Base-by-base conservation (phyloP, 2,797 vertebrate species). In the Macroramphosus scolopax region DNA sequence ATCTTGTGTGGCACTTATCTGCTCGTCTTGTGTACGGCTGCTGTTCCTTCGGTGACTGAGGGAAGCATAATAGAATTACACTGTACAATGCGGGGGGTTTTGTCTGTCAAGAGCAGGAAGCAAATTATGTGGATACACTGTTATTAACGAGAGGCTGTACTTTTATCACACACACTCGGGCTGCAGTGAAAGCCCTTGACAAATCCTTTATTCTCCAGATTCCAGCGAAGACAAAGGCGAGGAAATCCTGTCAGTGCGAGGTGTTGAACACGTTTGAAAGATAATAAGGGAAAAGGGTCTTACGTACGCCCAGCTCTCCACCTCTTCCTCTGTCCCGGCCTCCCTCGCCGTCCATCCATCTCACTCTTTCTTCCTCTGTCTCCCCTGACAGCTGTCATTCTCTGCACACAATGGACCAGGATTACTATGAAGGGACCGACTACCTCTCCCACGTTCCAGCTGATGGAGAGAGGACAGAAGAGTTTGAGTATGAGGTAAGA, bases 401-500 rank as follows among this genome's bases (percentile, higher is more conserved):
- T 74, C 93, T 97, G 65, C 95, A 95, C 61, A 93, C 92, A 5
- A 88, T 91, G 91, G 94, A 93, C 48, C 94, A 92, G 75, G 95
- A 96, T 62, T 96, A 93, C 87, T 96, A 92, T 54, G 95, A 95
- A 59, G 93, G 92, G 72, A 92, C 90, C 1, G 94, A 94, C 80
- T 97, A 92, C 79, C 91, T 97, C 65, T 92, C 95, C 76, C 92
- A 89, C 61, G 75, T 94, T 78, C 92, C 91, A 30, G 90, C 85
- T 35, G 94, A 95, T 42, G 93, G 81, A 56, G 94, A 98, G 58
- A 92, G 94, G 90, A 81, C 88, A 8, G 95, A 98, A 37, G 95
- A 98, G 75, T 95, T 96, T 53, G 96, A 98, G 67, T 98, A 95
- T 10, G 96, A 98, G 94, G 96, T 97, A 90, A 89, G 91, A 73